phyloP scores from a whole-genome alignment of 1,140 invertebrate genomes.

The Colletes gigas region DNA sequence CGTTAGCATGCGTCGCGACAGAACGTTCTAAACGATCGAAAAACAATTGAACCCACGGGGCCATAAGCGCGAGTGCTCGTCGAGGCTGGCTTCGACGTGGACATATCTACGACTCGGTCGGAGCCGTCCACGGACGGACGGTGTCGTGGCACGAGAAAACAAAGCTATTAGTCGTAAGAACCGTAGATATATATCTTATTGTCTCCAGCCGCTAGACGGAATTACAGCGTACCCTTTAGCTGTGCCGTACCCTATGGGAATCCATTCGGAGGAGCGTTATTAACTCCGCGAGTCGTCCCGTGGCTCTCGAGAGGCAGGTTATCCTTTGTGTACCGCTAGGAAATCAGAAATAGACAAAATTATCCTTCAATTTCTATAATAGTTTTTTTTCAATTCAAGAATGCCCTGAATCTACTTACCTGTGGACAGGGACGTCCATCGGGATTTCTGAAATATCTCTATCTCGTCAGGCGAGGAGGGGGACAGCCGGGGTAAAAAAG shows the following conservation, averaged over 20 bases:
- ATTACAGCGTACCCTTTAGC: conserved; percentile 53
- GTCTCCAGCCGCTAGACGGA: conserved; percentile 58
- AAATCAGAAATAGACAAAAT: no score
- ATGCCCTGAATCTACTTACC: no score
- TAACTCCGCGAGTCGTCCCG: conserved; percentile 31
- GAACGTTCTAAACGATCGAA: conserved; percentile 41
- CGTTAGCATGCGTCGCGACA: conserved; percentile 26
- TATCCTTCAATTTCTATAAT: no score
- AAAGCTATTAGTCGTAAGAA: conserved; percentile 61
- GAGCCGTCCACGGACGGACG: not conserved
- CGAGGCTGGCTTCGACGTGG: conserved; percentile 33
- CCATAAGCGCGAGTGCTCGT: conserved; percentile 25
- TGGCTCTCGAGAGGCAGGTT: not conserved
- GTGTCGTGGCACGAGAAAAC: conserved; percentile 45
- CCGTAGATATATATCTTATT: conserved; percentile 65
- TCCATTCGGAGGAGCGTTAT: conserved; percentile 47
- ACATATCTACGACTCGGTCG: conserved; percentile 35
- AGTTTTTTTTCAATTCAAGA: no score
- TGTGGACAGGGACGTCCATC: no score
- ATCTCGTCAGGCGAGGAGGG: not conserved
- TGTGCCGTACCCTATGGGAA: conserved; percentile 48
- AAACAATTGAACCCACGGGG: conserved; percentile 15
- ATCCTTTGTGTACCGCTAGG: not conserved
- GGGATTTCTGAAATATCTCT: conserved; percentile 42
- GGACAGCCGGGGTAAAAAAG: not conserved